Conservation (phyloP, 2,888 invertebrate genomes). For the Rhorus exstirpatorius region DNA sequence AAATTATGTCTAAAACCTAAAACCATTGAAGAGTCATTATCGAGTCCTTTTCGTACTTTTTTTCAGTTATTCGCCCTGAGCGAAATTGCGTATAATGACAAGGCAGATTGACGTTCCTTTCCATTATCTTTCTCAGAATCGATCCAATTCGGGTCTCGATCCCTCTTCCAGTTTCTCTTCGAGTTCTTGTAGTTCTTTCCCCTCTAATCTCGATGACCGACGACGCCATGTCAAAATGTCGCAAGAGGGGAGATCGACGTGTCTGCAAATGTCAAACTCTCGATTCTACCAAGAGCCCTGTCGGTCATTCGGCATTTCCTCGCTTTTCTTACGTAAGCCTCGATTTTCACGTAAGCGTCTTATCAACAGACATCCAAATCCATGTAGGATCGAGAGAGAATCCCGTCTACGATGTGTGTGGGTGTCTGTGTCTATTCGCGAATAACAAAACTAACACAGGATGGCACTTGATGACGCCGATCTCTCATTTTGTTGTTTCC, state of each 20-base stretch:
- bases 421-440: not conserved
- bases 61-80: too few species aligned
- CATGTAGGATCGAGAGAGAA: conserved; percentile 40
- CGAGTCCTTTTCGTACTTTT: too few species aligned
- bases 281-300: conserved; percentile 38
- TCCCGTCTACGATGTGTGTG: not conserved
- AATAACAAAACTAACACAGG: not conserved
- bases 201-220: conserved; percentile 39
- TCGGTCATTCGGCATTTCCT: not conserved
- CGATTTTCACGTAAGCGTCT: conserved; percentile 61
- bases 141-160: conserved; percentile 30
- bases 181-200: not conserved
- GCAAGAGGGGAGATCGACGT: conserved; percentile 60
- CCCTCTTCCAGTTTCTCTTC: not conserved
- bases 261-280: conserved; percentile 54
- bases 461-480: conserved; percentile 15
- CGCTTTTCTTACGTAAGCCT: conserved; percentile 25
- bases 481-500: conserved; percentile 36
- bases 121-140: conserved; percentile 24
- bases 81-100: conserved; percentile 26
- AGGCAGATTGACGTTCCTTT: conserved; percentile 16
- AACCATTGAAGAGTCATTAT: too few species aligned
- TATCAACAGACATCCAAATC: conserved; percentile 65
- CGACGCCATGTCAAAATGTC: conserved; percentile 30
- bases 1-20: too few species aligned